Conservation (phyloP, 2,888 invertebrate species). For the Thera britannica region DNA sequence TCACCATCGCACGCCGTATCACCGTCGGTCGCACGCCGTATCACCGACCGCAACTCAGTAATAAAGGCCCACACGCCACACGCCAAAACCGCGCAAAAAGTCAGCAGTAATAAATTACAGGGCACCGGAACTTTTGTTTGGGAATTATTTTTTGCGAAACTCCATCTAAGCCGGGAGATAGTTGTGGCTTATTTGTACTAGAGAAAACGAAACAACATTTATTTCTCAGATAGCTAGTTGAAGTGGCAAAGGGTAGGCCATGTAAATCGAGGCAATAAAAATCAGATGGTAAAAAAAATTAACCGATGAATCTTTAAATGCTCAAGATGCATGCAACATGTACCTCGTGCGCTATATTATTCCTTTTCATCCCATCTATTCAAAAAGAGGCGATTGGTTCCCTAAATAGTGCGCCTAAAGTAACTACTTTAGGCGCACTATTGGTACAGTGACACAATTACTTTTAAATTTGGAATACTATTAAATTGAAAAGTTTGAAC, state of each 20-base stretch:
- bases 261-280: too few species aligned
- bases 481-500: too few species aligned
- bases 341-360: too few species aligned
- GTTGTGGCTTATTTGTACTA: constrained; percentile 5
- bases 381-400: too few species aligned
- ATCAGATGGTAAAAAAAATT: too few species aligned
- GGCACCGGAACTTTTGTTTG: constrained; percentile 36
- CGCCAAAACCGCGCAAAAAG: constrained; percentile 38
- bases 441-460: too few species aligned
- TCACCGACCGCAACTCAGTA: constrained; percentile 14
- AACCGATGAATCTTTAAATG: too few species aligned
- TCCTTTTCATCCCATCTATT: too few species aligned
- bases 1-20: neutral
- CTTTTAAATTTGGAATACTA: too few species aligned
- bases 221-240: neutral
- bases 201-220: neutral
- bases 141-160: constrained; percentile 37
- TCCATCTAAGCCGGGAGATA: constrained; percentile 15
- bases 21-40: neutral
- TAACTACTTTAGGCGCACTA: too few species aligned
- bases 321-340: too few species aligned
- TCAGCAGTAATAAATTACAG: constrained; percentile 41
- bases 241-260: neutral
- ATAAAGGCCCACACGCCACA: constrained; percentile 26
- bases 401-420: too few species aligned